A percentile compares a stretch with the other conserved stretches of the same genome.
phyloP scores from a whole-genome alignment of 2,888 invertebrate species.

The Xanthia icteritia region DNA sequence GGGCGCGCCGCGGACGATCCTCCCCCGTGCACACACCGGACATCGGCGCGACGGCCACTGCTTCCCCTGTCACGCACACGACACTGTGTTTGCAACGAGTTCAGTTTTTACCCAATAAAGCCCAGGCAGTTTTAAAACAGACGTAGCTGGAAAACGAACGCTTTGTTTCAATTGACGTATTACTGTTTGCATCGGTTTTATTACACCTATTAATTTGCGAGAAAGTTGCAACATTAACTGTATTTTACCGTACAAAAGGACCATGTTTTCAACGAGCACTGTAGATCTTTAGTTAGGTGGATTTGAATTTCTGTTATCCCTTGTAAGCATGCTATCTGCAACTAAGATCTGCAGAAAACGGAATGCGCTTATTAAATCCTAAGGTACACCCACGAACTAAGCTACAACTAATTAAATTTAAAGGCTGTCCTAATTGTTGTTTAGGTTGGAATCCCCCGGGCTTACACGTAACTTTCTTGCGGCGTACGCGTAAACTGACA shows the following conservation, averaged over 20 bases:
- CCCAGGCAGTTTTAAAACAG: conserved; percentile 34
- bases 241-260: conserved; percentile 33
- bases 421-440: conserved; percentile 66
- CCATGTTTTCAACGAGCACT: conserved; percentile 28
- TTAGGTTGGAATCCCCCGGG: conserved; percentile 65
- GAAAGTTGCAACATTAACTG: conserved; percentile 13
- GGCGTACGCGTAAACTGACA: conserved; percentile 71
- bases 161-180: conserved; percentile 34
- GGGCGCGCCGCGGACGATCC: conserved; percentile 66
- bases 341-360: conserved; percentile 58
- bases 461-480: conserved; percentile 70
- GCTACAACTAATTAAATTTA: conserved; percentile 67
- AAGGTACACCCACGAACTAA: conserved; percentile 55
- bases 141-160: conserved; percentile 33
- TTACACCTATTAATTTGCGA: conserved; percentile 47
- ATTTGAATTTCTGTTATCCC: conserved; percentile 52
- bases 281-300: conserved; percentile 43
- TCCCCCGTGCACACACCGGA: conserved; percentile 59
- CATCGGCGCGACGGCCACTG: conserved; percentile 48
- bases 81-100: conserved; percentile 40
- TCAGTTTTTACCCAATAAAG: conserved; percentile 42
- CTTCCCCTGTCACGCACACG: conserved; percentile 42
- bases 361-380: conserved; percentile 64
- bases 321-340: conserved; percentile 56
- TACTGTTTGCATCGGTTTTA: conserved; percentile 41